Percentiles rank a stretch among this genome's conserved stretches.
Evolutionary conservation across 2,888 invertebrate species (phyloP).

Genomic region (Mesochorus sp.): DNA sequence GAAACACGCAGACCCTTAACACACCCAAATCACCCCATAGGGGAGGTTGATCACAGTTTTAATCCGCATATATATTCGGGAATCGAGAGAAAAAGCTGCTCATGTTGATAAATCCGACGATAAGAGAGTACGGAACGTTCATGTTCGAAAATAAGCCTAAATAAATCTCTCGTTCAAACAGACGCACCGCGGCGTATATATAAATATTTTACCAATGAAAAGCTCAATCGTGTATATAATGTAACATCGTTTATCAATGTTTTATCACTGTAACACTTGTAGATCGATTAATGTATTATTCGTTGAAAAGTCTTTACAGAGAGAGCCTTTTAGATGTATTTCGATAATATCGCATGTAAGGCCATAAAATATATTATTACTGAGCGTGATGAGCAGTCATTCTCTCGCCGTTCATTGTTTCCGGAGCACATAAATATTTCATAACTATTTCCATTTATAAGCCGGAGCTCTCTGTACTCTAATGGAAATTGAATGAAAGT

Average conservation of each 20-base stretch:
- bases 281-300: background rate
- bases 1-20: conserved; percentile 67
- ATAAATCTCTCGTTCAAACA: conserved; percentile 25
- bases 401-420: background rate
- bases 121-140: conserved; percentile 63
- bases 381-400: conserved; percentile 22
- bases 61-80: conserved; percentile 72
- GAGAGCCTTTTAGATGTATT: conserved; percentile 10
- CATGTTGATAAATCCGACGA: conserved; percentile 73
- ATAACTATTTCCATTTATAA: no score
- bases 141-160: conserved; percentile 49
- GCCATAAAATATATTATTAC: background rate
- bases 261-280: background rate
- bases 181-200: conserved; percentile 7
- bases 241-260: conserved; percentile 9
- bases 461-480: no score
- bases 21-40: conserved; percentile 66
- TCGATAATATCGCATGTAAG: conserved; percentile 16
- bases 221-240: background rate
- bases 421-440: no score
- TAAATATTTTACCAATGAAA: conserved; percentile 7
- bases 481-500: no score
- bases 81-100: conserved; percentile 66
- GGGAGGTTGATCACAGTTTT: conserved; percentile 76
- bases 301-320: conserved; percentile 16